A percentile compares a stretch with the other conserved stretches of the same genome.
These are phyloP conservation scores for Araneus ventricosus DNA, from an alignment of 1,140 invertebrate genomes.

Conservation along the genomic window DNA sequence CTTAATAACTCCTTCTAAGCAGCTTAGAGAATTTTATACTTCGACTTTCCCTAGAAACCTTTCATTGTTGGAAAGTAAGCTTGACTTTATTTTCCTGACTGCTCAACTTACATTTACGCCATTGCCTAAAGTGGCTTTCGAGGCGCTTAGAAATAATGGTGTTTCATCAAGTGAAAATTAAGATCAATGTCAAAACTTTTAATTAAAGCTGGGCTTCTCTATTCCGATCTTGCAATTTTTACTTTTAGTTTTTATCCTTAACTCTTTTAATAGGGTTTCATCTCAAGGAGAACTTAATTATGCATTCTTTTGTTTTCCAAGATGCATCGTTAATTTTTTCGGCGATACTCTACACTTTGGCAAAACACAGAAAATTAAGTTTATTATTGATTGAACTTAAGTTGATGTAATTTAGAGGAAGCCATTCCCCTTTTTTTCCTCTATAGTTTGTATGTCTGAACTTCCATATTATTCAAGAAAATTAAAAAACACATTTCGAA, in stretches of 20 bases:
- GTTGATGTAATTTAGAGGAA: too few species aligned
- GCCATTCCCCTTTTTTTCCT: too few species aligned
- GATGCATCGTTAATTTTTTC: not conserved
- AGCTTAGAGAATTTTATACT: slow-evolving; percentile 36
- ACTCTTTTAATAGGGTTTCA: not conserved
- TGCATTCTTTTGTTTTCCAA: not conserved
- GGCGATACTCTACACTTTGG: not conserved
- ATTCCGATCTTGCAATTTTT: not conserved
- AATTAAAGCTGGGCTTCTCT: not conserved
- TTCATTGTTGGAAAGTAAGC: slow-evolving; percentile 19
- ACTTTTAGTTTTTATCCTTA: not conserved
- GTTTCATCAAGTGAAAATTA: slow-evolving; percentile 2
- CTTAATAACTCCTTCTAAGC: not conserved
- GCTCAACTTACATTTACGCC: slow-evolving; percentile 17
- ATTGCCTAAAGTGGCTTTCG: not conserved
- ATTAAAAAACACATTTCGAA: too few species aligned
- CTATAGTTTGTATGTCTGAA: too few species aligned
- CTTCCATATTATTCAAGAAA: too few species aligned
- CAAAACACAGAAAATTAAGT: not conserved
- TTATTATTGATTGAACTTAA: not conserved
- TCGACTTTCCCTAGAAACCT: not conserved
- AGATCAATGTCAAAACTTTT: slow-evolving; percentile 29
- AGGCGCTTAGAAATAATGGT: not conserved
- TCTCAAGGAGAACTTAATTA: not conserved
- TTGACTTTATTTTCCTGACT: not conserved